Conservation (phyloP, 2,888 invertebrate genomes). For the Caenorhabditis sp. region DNA sequence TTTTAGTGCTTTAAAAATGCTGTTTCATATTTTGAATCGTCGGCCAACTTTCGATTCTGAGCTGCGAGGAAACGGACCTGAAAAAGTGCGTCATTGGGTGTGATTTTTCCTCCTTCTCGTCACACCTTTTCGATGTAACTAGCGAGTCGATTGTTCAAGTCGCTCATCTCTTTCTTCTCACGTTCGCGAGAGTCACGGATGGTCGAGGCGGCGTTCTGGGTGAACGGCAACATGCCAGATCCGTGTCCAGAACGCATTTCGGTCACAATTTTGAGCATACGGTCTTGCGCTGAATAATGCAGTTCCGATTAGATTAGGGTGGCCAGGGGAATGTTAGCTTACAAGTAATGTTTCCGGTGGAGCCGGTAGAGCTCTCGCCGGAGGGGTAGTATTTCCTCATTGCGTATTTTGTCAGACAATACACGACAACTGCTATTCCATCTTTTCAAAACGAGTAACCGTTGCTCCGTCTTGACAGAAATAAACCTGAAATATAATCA, state of each 20-base stretch:
- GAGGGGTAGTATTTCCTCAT: conserved; percentile 58
- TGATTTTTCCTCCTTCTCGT: neutral
- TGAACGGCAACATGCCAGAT: conserved; percentile 64
- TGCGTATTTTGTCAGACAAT: too few species aligned
- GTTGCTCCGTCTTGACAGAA: too few species aligned
- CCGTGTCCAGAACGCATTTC: conserved; percentile 68
- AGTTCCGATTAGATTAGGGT: too few species aligned
- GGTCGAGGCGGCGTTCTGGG: conserved; percentile 79
- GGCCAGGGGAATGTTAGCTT: neutral
- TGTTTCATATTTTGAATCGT: too few species aligned
- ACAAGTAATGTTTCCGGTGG: conserved; percentile 55
- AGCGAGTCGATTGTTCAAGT: conserved; percentile 82
- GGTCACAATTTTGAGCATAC: conserved; percentile 78
- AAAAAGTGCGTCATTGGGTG: conserved; percentile 17
- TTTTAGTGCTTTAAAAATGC: too few species aligned
- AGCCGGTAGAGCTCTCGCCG: conserved; percentile 67
- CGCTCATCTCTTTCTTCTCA: conserved; percentile 81
- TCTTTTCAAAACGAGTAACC: too few species aligned
- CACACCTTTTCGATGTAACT: conserved; percentile 81
- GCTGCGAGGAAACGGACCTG: conserved; percentile 80
- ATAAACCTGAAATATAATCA: too few species aligned
- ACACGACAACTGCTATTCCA: too few species aligned
- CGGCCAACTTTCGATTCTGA: conserved; percentile 79
- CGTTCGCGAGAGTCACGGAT: conserved; percentile 80
- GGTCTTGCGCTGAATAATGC: conserved; percentile 64